phyloP scores from a whole-genome alignment of 2,113 vertebrate species.

The Bolborhynchus lineola region DNA sequence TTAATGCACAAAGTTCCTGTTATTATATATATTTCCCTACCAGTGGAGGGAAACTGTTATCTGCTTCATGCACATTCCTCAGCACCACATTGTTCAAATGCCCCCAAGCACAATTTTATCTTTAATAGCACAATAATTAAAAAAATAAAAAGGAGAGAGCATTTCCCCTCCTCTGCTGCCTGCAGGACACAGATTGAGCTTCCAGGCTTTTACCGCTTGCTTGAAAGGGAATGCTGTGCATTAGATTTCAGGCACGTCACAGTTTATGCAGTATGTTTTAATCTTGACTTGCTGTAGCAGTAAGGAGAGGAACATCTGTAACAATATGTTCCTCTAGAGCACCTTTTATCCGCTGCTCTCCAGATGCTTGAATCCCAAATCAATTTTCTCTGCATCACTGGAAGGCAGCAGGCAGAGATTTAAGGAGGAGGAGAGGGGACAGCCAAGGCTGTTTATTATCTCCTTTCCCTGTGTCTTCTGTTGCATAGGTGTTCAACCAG shows the following conservation, averaged over 20 bases:
- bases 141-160: not conserved
- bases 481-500: rapidly evolving
- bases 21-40: not conserved
- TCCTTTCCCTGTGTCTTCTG: not conserved
- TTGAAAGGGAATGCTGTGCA: not conserved
- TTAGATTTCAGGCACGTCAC: not conserved
- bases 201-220: not conserved
- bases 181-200: not conserved
- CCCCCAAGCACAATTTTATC: not conserved
- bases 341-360: not conserved
- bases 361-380: not conserved
- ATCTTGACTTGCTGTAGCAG: not conserved
- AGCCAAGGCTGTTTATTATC: not conserved
- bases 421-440: not conserved
- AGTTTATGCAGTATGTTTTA: not conserved
- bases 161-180: not conserved
- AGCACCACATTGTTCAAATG: not conserved
- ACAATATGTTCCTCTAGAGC: not conserved
- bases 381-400: not conserved
- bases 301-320: not conserved
- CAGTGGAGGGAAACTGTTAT: slow-evolving; percentile 8
- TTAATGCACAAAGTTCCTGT: slow-evolving; percentile 32
- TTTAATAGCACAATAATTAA: not conserved
- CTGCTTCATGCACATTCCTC: not conserved
- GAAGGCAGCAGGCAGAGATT: not conserved